Conservation (phyloP, 2,888 invertebrate species). For the Erynnis tages region DNA sequence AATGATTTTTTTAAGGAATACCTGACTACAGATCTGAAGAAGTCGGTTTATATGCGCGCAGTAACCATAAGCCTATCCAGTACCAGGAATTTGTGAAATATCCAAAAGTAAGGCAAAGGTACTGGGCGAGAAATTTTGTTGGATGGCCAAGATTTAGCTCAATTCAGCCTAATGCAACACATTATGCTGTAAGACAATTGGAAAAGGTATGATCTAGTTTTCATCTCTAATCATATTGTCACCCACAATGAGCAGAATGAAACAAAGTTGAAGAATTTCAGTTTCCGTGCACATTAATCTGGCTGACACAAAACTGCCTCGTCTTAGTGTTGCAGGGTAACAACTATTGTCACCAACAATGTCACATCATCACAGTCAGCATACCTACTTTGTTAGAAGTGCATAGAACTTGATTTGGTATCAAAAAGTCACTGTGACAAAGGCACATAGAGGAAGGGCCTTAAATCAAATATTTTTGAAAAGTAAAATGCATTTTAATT, state of each 20-base stretch:
- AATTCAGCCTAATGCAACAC: slow-evolving; percentile 89
- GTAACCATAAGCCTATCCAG: slow-evolving; percentile 91
- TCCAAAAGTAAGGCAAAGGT: slow-evolving; percentile 86
- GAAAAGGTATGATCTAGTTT: slow-evolving; percentile 75
- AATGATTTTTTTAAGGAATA: slow-evolving; percentile 83
- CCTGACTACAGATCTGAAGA: slow-evolving; percentile 96
- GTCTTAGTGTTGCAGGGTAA: too few species aligned
- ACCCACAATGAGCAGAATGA: not conserved
- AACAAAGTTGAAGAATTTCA: too few species aligned
- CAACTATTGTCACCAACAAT: too few species aligned
- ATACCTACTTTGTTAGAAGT: too few species aligned
- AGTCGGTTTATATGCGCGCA: slow-evolving; percentile 94
- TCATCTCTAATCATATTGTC: not conserved
- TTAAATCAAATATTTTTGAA: too few species aligned
- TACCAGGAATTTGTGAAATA: slow-evolving; percentile 91
- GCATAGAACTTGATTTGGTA: too few species aligned
- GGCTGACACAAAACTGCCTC: too few species aligned
- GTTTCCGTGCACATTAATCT: too few species aligned
- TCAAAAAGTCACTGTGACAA: too few species aligned
- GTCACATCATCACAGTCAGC: too few species aligned
- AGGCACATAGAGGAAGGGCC: too few species aligned
- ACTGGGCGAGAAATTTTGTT: slow-evolving; percentile 97
- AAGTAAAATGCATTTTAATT: too few species aligned
- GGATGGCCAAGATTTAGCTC: slow-evolving; percentile 94
- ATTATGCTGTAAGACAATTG: slow-evolving; percentile 86